Evolutionary conservation across 2,888 invertebrate species (phyloP), one percentile per base, ranked within the genome.

Genomic region (Protonemura montana): DNA sequence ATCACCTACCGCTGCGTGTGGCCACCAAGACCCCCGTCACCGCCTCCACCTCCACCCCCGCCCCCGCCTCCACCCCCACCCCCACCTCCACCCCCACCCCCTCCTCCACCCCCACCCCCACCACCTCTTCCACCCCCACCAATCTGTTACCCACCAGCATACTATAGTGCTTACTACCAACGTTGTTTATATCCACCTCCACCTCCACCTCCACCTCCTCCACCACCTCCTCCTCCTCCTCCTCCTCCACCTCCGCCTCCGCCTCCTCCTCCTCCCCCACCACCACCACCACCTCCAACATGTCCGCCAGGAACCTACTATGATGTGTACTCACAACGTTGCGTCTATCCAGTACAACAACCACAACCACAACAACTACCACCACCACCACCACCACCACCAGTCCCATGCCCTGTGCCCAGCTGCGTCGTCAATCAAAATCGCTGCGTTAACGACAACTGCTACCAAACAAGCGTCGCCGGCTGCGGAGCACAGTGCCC

Each of bases 51-150:
- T 35, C 78, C 78, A 78, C 78, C 78, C 13, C 78, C 78, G 27
- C 78, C 78, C 26, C 78, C 78, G 26, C 78, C 78, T 10, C 78
- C 76, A 30, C 77, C 77, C 10, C 27, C 85, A 78, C 41, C 85
- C 26, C 85, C 30, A n/a, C 21, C 85, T 21, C 21, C 59, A 59
- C 59, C 59, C 21, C 59, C 59, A 59, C 59, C 59, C 21, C 59
- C 59, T 59, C 59, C 59, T 2, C 59, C 59, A 7, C 59, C 59
- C 1, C 59, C 59, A 7, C 59, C 59, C 2, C 59, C 59, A 10
- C 59, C 59, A 59, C 59, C 59, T 7, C 59, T 10, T 10, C 35
- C 35, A 35, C 35, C 35, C 35, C 35, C 35, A 6, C 35, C 35
- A 35, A n/a, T n/a, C n/a, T n/a, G n/a, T n/a, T 35, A 10, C 35